Evolutionary conservation across 2,113 vertebrate species (phyloP).

Genomic region (Capreolus pygargus): DNA sequence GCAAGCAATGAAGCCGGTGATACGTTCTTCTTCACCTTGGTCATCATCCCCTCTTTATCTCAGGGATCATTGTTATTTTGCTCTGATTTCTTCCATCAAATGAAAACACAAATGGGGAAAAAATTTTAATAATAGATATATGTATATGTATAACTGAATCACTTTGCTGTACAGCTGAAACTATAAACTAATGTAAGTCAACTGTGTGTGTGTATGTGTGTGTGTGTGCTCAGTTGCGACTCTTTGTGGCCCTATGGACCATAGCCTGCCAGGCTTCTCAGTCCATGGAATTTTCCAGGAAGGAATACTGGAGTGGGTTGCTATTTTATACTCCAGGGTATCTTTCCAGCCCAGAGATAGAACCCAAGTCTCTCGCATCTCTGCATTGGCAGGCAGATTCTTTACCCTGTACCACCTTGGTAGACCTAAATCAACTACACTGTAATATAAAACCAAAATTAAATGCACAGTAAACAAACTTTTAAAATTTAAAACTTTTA

Average conservation of each 20-base stretch:
- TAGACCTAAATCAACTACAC: not conserved
- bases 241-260: not conserved
- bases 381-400: not conserved
- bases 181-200: not conserved
- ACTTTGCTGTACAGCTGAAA: not conserved
- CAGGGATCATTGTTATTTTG: not conserved
- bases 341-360: not conserved
- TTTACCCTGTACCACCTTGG: not conserved
- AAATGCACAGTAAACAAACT: not conserved
- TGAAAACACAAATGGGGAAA: not conserved
- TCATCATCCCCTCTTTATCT: not conserved
- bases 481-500: not conserved
- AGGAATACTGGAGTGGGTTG: not conserved
- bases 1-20: not conserved
- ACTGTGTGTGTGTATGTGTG: not conserved
- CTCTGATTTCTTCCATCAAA: not conserved
- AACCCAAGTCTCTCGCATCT: not conserved
- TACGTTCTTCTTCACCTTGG: not conserved
- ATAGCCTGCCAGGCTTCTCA: fast-evolving
- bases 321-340: not conserved
- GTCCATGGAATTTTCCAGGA: not conserved
- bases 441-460: not conserved
- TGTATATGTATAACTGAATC: not conserved
- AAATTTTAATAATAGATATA: not conserved
- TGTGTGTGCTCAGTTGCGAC: not conserved